A percentile compares a stretch with the other conserved stretches of the same genome.
phyloP scores from a whole-genome alignment of 1,140 invertebrate species.

The Dreissena rostriformis region DNA sequence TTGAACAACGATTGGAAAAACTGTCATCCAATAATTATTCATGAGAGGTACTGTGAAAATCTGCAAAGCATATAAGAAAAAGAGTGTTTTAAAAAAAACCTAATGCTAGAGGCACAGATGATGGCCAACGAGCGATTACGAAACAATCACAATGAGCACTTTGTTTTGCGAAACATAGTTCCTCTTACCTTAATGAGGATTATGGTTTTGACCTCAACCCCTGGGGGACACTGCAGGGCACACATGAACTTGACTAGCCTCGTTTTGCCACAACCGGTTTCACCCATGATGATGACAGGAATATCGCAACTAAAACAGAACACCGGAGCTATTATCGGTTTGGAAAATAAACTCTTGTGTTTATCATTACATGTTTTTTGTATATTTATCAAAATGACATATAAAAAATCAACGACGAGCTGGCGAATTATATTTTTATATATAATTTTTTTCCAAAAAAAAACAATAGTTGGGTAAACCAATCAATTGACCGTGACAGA shows the following conservation, averaged over 20 bases:
- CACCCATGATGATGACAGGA: slow-evolving; percentile 80
- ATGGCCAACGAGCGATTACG: too few relatives aligned
- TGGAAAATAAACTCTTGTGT: not conserved
- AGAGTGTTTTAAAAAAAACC: not conserved
- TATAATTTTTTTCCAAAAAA: not conserved
- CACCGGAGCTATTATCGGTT: not conserved
- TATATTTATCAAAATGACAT: not conserved
- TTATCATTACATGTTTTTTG: not conserved
- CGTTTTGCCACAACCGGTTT: slow-evolving; percentile 80
- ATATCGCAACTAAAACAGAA: slow-evolving; percentile 71
- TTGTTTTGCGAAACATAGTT: not conserved
- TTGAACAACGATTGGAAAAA: too few relatives aligned
- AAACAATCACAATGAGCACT: too few relatives aligned
- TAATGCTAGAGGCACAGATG: too few relatives aligned
- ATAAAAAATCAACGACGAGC: not conserved
- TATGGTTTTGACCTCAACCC: slow-evolving; percentile 64
- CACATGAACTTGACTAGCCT: slow-evolving; percentile 71
- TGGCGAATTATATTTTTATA: not conserved
- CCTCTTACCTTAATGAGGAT: slow-evolving; percentile 74
- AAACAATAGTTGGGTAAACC: too few relatives aligned
- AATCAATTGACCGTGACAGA: not conserved
- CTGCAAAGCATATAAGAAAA: not conserved
- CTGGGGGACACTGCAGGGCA: slow-evolving; percentile 53
- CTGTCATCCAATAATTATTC: too few relatives aligned
- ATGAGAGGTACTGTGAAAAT: not conserved